phyloP scores from a whole-genome alignment of 2,113 vertebrate genomes.

The Mungos mungo region DNA sequence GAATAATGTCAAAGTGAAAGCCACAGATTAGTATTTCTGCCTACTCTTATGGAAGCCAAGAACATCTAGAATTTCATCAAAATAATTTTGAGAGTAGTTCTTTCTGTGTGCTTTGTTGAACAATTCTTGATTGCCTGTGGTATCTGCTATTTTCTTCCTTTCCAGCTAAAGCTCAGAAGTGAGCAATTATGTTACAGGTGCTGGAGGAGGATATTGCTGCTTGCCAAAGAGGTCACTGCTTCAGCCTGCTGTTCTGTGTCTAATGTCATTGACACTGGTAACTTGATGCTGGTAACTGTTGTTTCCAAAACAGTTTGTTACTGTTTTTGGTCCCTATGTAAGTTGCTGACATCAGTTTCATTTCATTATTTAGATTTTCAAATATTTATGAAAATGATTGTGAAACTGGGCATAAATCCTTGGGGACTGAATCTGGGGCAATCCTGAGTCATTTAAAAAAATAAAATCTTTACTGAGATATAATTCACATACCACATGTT shows the following conservation, averaged over 20 bases:
- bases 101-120: background rate
- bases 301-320: background rate
- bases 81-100: background rate
- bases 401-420: background rate
- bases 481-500: background rate
- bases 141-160: background rate
- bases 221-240: background rate
- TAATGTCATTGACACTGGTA: background rate
- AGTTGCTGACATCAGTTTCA: background rate
- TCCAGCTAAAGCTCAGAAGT: background rate
- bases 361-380: slow-evolving; percentile 25
- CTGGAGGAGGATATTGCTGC: background rate
- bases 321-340: background rate
- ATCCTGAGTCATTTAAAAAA: background rate
- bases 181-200: background rate
- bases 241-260: background rate
- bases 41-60: background rate
- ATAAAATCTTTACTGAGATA: background rate
- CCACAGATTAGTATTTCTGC: background rate
- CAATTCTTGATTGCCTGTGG: background rate
- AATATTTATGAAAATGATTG: background rate
- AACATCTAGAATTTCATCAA: background rate
- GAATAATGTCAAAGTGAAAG: background rate
- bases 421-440: background rate
- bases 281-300: background rate